Conservation (phyloP, 2,888 invertebrate species). For the Callyntrura sp. region DNA sequence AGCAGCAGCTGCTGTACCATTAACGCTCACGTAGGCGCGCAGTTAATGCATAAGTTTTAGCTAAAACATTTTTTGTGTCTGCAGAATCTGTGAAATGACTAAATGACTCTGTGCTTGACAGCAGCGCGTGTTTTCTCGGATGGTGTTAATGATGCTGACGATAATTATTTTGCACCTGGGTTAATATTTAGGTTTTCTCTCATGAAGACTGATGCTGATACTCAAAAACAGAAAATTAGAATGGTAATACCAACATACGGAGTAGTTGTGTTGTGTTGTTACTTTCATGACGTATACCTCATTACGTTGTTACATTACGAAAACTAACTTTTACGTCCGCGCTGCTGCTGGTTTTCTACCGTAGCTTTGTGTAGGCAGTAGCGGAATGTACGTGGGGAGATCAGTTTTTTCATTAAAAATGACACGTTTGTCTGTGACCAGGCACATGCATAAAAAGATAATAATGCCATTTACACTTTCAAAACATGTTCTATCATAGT, state of each 20-base stretch:
- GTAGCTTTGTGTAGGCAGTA: too few species aligned
- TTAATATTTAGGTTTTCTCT: conserved; percentile 19
- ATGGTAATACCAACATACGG: not conserved
- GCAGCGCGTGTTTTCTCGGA: not conserved
- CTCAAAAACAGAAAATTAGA: conserved; percentile 33
- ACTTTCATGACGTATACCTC: not conserved
- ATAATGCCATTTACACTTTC: conserved; percentile 47
- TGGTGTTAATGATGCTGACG: not conserved
- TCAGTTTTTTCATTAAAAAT: conserved; percentile 7
- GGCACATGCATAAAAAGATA: conserved; percentile 33
- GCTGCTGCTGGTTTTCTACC: not conserved
- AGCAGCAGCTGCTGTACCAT: not conserved
- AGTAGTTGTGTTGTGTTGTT: not conserved
- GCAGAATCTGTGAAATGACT: too few species aligned
- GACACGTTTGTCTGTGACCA: conserved; percentile 23
- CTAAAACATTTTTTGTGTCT: not conserved
- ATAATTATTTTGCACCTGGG: not conserved
- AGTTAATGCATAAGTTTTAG: not conserved
- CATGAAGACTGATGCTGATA: not conserved
- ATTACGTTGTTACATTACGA: not conserved
- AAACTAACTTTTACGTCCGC: too few species aligned
- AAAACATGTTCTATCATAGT: conserved; percentile 19
- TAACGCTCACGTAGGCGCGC: not conserved
- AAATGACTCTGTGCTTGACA: not conserved
- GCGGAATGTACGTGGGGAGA: not conserved